Conservation (phyloP, 2,113 vertebrate species). For the Indicator indicator region DNA sequence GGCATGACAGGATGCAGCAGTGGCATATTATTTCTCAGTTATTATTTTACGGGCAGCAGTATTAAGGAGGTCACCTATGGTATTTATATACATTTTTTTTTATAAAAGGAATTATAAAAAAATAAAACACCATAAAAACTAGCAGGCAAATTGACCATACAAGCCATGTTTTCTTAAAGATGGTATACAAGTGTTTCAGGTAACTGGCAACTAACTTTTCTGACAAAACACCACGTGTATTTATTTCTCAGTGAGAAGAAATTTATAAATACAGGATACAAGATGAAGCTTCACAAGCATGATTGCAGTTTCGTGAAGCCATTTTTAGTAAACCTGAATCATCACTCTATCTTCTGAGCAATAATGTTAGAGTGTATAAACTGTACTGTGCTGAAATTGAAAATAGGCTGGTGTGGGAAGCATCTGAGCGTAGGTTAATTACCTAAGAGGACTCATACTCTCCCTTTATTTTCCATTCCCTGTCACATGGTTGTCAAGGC, state of each 20-base stretch:
- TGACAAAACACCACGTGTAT: conserved; percentile 12
- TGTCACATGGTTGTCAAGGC: background rate
- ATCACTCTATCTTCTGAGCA: conserved; percentile 68
- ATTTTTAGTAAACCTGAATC: conserved; percentile 66
- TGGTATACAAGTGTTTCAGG: conserved; percentile 40
- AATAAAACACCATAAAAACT: background rate
- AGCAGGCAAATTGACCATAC: background rate
- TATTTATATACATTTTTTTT: background rate
- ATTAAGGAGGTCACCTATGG: background rate
- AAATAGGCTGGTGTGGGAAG: conserved; percentile 64
- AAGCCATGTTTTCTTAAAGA: conserved; percentile 41
- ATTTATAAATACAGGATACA: conserved; percentile 35
- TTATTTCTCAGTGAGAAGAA: conserved; percentile 68
- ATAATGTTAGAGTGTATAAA: conserved; percentile 68
- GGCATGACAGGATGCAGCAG: conserved; percentile 29
- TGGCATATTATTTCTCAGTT: background rate
- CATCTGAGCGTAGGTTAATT: background rate
- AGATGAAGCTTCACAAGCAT: conserved; percentile 45
- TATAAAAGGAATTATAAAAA: no score
- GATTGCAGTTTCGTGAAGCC: conserved; percentile 58
- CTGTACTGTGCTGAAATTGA: conserved; percentile 44
- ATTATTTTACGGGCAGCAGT: conserved; percentile 6
- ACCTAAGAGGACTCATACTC: background rate
- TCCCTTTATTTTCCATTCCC: background rate
- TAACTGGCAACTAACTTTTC: conserved; percentile 47